Conservation (phyloP, 2,888 invertebrate species). For the Homarus gammarus region DNA sequence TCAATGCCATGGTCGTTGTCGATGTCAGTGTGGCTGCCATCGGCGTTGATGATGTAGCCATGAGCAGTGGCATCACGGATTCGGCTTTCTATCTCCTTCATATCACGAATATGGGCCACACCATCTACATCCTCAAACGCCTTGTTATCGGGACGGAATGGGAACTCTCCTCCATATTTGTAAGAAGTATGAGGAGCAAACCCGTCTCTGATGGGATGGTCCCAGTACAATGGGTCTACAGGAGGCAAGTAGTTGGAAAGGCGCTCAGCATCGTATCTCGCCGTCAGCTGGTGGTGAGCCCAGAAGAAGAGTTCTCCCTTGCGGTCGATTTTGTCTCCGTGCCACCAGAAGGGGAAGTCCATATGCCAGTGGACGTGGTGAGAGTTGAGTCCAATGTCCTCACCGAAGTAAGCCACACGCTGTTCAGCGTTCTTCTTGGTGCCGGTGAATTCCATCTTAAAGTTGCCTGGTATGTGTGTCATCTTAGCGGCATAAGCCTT, state of each 20-base stretch:
- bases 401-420: slow-evolving; percentile 85
- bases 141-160: slow-evolving; percentile 77
- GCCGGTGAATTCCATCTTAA: slow-evolving; percentile 78
- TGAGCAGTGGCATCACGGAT: slow-evolving; percentile 83
- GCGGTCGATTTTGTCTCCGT: slow-evolving; percentile 77
- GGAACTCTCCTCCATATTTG: slow-evolving; percentile 83
- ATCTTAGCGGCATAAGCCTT: slow-evolving; percentile 79
- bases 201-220: slow-evolving; percentile 78
- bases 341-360: slow-evolving; percentile 84
- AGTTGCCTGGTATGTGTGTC: slow-evolving; percentile 77
- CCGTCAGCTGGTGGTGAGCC: slow-evolving; percentile 77
- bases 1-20: slow-evolving; percentile 76
- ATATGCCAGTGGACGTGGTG: slow-evolving; percentile 84
- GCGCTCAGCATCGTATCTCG: slow-evolving; percentile 82
- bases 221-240: slow-evolving; percentile 77
- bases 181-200: slow-evolving; percentile 84
- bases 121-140: slow-evolving; percentile 77
- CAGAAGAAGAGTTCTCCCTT: slow-evolving; percentile 78
- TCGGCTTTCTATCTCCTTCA: slow-evolving; percentile 81
- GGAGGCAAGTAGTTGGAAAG: slow-evolving; percentile 77
- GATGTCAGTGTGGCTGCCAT: slow-evolving; percentile 72
- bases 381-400: slow-evolving; percentile 85
- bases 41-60: slow-evolving; percentile 80
- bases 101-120: slow-evolving; percentile 76
- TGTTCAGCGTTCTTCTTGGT: slow-evolving; percentile 81